A percentile compares a stretch with the other conserved stretches of the same genome.
Evolutionary conservation across 2,888 invertebrate genomes (phyloP).

Genomic region (Polymixis lichenea): DNA sequence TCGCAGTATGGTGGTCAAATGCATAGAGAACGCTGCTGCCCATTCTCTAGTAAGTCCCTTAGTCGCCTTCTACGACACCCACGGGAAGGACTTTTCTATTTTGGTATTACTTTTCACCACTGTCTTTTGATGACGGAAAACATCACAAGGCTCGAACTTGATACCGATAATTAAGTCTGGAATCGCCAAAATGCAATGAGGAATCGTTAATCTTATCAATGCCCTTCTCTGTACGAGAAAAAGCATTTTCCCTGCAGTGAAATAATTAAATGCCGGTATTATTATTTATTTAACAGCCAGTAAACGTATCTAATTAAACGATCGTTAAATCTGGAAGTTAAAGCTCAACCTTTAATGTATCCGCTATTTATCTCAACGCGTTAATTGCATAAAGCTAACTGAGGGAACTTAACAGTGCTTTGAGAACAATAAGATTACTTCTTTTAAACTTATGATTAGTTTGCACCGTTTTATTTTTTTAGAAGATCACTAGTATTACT

Average conservation of each 20-base stretch:
- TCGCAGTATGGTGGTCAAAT: too few species aligned
- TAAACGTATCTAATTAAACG: slow-evolving; percentile 33
- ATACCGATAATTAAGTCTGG: too few species aligned
- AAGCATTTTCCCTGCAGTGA: background rate
- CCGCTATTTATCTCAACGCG: slow-evolving; percentile 50
- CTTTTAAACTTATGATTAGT: slow-evolving; percentile 23
- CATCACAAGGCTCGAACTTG: background rate
- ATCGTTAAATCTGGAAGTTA: slow-evolving; percentile 34
- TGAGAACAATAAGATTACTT: slow-evolving; percentile 45
- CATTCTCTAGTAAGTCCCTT: too few species aligned
- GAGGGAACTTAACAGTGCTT: slow-evolving; percentile 44
- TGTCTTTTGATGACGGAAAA: background rate
- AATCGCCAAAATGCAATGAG: background rate
- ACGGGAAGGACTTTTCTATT: background rate
- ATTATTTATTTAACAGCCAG: slow-evolving; percentile 38
- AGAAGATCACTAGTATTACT: background rate
- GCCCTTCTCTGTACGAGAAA: background rate
- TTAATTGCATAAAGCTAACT: slow-evolving; percentile 42
- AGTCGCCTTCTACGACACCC: too few species aligned
- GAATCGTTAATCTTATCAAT: background rate
- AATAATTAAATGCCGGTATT: slow-evolving; percentile 23
- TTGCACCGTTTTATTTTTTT: slow-evolving; percentile 1
- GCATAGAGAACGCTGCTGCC: too few species aligned
- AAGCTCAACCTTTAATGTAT: slow-evolving; percentile 39
- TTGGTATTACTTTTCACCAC: background rate